These are phyloP conservation scores for Aspidapion aeneum DNA, from an alignment of 2,888 invertebrate species.

Conservation along the genomic window DNA sequence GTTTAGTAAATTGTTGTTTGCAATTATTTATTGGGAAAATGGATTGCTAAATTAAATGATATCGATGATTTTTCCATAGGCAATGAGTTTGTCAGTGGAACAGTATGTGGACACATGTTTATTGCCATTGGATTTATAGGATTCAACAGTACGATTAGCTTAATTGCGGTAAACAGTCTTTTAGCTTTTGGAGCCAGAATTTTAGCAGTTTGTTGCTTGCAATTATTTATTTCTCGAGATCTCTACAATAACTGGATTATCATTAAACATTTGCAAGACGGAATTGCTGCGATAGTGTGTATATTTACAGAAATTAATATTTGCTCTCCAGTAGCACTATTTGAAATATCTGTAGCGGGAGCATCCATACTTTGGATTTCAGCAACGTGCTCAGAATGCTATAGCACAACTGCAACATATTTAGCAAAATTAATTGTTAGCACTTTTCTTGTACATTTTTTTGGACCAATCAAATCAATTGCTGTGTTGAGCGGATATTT, in stretches of 20 bases:
- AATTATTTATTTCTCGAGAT: constrained; percentile 33
- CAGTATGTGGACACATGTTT: constrained; percentile 41
- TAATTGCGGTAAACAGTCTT: constrained; percentile 27
- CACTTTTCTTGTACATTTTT: constrained; percentile 35
- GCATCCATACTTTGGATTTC: constrained; percentile 35
- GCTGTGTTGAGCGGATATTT: constrained; percentile 29
- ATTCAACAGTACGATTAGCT: constrained; percentile 27
- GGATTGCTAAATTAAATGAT: constrained; percentile 39
- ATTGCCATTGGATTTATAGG: constrained; percentile 40
- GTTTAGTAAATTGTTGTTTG: too few species aligned
- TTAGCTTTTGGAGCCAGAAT: constrained; percentile 30
- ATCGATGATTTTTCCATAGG: constrained; percentile 42
- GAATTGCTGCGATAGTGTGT: constrained; percentile 39
- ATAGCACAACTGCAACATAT: constrained; percentile 41
- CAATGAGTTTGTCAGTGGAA: constrained; percentile 36
- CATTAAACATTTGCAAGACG: constrained; percentile 42
- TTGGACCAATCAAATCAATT: constrained; percentile 20
- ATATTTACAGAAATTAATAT: constrained; percentile 40
- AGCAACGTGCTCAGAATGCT: constrained; percentile 40
- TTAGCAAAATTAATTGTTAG: constrained; percentile 39
- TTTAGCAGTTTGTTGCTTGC: constrained; percentile 25
- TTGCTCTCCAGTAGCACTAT: constrained; percentile 36
- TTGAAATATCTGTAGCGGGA: constrained; percentile 30
- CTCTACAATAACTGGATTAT: constrained; percentile 43
- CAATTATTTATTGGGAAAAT: constrained; percentile 42